Conservation (phyloP, 2,797 vertebrate genomes). For the Remorina albescens region DNA sequence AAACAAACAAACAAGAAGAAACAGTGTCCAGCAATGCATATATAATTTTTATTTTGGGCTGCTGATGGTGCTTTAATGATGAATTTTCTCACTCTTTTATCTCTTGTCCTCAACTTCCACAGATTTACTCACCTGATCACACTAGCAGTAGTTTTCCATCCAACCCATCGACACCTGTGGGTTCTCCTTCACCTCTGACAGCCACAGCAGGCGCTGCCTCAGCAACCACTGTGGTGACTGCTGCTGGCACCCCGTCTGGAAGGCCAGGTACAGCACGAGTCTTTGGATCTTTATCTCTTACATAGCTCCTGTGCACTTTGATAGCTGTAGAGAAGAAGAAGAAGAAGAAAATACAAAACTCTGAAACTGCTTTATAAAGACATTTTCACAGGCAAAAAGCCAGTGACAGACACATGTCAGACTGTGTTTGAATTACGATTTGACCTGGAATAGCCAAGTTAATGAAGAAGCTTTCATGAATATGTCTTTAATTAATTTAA, state of each 20-base stretch:
- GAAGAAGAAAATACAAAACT: neutral
- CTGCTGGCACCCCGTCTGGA: conserved; percentile 74
- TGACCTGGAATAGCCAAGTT: conserved; percentile 39
- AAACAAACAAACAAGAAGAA: conserved; percentile 49
- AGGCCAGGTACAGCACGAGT: conserved; percentile 76
- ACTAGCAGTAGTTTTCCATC: conserved; percentile 99
- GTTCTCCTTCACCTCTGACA: conserved; percentile 96
- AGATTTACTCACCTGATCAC: conserved; percentile 99
- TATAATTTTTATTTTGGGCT: conserved; percentile 17
- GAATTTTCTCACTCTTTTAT: neutral
- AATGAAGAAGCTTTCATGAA: conserved; percentile 54
- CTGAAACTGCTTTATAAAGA: conserved; percentile 16
- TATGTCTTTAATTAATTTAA: conserved; percentile 53
- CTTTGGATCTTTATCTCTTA: conserved; percentile 39
- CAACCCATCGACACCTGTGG: conserved; percentile 98
- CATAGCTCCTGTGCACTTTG: conserved; percentile 6
- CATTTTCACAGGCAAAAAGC: neutral
- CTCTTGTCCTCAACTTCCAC: conserved; percentile 63
- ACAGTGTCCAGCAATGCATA: conserved; percentile 2
- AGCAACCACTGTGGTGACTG: conserved; percentile 78
- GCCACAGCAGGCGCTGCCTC: conserved; percentile 85
- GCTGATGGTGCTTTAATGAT: conserved; percentile 47
- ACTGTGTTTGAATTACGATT: conserved; percentile 20
- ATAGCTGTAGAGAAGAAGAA: neutral
- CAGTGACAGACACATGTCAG: conserved; percentile 15